These are phyloP conservation scores for Verasper variegatus DNA, from an alignment of 2,113 vertebrate species.

Conservation along the genomic window DNA sequence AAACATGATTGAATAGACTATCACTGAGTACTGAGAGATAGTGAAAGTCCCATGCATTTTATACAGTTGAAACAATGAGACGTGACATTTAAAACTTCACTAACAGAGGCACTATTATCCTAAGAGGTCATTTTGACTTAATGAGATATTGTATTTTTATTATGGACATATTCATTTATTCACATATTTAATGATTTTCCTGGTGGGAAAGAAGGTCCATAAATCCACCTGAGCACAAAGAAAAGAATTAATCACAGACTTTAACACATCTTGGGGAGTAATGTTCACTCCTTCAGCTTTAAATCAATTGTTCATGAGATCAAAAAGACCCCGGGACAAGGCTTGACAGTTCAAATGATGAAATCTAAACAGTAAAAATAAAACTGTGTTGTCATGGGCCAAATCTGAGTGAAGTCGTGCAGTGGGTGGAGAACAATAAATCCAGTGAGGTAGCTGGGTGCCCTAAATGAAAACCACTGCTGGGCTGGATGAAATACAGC, in stretches of 20 bases:
- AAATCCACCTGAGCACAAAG: not conserved
- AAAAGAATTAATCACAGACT: not conserved
- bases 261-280: not conserved
- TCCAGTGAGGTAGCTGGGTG: constrained; percentile 8
- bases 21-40: too few relatives aligned
- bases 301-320: not conserved
- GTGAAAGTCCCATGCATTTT: not conserved
- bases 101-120: not conserved
- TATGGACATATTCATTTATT: not conserved
- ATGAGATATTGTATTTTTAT: not conserved
- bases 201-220: not conserved
- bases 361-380: constrained; percentile 2
- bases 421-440: constrained; percentile 27
- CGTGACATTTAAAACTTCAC: not conserved
- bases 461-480: constrained; percentile 36
- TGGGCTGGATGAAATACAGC: constrained; percentile 12
- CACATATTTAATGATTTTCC: not conserved
- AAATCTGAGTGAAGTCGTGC: not conserved
- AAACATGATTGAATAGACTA: not conserved
- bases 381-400: not conserved
- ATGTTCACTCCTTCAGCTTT: not conserved
- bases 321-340: not conserved
- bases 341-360: not conserved
- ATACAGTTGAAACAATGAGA: not conserved
- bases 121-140: not conserved